phyloP scores from a whole-genome alignment of 2,113 vertebrate genomes.

The Nycticryphes semicollaris region DNA sequence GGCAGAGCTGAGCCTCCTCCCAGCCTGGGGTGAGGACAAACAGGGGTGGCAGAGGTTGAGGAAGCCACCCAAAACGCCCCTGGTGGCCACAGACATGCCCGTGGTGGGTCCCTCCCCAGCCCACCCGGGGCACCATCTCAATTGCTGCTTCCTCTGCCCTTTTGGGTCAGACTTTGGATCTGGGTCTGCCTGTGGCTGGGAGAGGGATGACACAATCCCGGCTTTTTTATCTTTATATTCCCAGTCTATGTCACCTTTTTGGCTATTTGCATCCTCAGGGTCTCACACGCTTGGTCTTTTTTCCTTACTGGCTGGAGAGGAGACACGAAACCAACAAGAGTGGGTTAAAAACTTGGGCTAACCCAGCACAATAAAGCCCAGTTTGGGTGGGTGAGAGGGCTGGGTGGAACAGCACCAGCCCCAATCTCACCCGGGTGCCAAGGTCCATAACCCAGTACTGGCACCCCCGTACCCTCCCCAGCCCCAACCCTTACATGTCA shows the following conservation, averaged over 20 bases:
- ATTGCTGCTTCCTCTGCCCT: background rate
- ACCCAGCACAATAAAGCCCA: background rate
- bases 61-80: background rate
- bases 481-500: fast-evolving
- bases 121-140: background rate
- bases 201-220: background rate
- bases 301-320: background rate
- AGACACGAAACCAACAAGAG: background rate
- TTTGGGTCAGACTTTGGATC: background rate
- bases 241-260: fast-evolving
- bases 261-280: background rate
- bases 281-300: background rate
- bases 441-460: background rate
- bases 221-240: background rate
- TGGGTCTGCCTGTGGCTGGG: too few relatives aligned
- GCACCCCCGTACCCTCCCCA: background rate
- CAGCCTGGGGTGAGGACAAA: fast-evolving
- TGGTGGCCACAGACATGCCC: background rate
- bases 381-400: background rate
- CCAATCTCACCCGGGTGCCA: background rate
- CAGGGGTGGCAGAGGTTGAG: background rate
- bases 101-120: background rate
- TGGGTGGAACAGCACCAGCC: background rate
- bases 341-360: background rate
- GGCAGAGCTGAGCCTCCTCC: background rate